Base-by-base conservation (phyloP, 2,888 invertebrate species). In the Eupelmus urozonus region DNA sequence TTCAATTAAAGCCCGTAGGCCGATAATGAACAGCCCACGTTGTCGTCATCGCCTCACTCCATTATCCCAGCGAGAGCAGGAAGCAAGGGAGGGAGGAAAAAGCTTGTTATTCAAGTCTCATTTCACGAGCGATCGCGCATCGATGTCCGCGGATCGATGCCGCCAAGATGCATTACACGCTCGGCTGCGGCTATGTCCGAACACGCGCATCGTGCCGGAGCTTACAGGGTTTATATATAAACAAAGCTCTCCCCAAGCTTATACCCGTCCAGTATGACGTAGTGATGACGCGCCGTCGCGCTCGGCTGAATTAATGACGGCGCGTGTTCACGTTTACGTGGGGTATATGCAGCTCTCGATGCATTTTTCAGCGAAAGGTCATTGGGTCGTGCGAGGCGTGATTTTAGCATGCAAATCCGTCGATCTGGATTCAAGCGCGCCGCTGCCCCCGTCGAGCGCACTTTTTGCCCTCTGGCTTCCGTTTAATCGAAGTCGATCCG, bases 301-400 rank as follows among this genome's bases (percentile, higher is more conserved):
- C 16, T 40, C n/a, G n/a, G n/a, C n/a, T 63, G 55, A 40, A 63
- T 63, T 73, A 63, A 73, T 55, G 25, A 73, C 55, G 27, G 27
- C 57, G 34, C 55, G 20, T 18, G 42, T 45, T 45, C 57, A 65
- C 20, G 34, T 34, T 9, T 29, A 18, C 18, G 2, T 23, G 23
- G 34, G 34, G 34, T 34, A 34, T 34, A 34, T 34, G 9, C 9
- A 34, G 3, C 9, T 34, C 18, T 53, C 18, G 53, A 20, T 42
- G 42, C 18, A 63, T 72, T 73, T 73, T 73, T 57, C 23, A 60
- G 13, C 16, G 70, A 53, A 71, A 76, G 69, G 57, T 76, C 67
- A 72, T 70, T 63, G 25, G 62, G 63, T 76, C 76, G 40, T 45
- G 29, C 20, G 53, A 16, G 20, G 27, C n/a, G 18, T 27, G 23